Conservation (phyloP, 2,888 invertebrate genomes). For the Parnassius glacialis region DNA sequence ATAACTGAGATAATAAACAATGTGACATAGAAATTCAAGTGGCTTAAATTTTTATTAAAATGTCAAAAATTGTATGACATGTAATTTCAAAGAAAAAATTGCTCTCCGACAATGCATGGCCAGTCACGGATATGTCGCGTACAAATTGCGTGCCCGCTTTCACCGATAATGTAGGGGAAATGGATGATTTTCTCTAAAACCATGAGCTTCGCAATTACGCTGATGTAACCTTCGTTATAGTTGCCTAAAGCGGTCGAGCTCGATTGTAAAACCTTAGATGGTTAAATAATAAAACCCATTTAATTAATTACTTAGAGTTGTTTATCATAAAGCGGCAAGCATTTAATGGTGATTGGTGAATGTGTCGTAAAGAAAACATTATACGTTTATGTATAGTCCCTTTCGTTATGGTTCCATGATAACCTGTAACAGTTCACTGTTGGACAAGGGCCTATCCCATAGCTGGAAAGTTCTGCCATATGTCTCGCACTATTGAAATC, state of each 20-base stretch:
- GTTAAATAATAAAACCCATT: constrained; percentile 1
- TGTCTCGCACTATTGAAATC: no score
- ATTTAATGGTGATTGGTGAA: no score
- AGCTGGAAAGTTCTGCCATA: no score
- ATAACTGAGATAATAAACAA: no score
- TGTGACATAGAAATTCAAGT: no score
- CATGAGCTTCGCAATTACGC: constrained; percentile 6
- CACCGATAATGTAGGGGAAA: constrained; percentile 19
- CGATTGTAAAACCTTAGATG: background rate
- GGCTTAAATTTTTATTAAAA: background rate
- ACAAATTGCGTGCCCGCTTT: constrained; percentile 19
- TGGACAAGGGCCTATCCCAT: no score
- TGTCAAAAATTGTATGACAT: background rate
- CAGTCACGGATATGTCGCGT: constrained; percentile 10
- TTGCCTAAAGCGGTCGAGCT: background rate
- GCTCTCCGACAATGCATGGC: constrained; percentile 6
- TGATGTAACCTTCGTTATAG: constrained; percentile 11
- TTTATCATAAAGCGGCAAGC: no score
- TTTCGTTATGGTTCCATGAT: no score
- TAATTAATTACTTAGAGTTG: no score
- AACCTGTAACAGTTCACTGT: no score
- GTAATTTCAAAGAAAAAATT: constrained; percentile 5
- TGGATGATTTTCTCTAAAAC: constrained; percentile 11
- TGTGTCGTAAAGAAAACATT: no score
- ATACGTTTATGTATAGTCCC: no score